Evolutionary conservation across 2,888 invertebrate species (phyloP).

Genomic region (Ypsolopha scabrella): DNA sequence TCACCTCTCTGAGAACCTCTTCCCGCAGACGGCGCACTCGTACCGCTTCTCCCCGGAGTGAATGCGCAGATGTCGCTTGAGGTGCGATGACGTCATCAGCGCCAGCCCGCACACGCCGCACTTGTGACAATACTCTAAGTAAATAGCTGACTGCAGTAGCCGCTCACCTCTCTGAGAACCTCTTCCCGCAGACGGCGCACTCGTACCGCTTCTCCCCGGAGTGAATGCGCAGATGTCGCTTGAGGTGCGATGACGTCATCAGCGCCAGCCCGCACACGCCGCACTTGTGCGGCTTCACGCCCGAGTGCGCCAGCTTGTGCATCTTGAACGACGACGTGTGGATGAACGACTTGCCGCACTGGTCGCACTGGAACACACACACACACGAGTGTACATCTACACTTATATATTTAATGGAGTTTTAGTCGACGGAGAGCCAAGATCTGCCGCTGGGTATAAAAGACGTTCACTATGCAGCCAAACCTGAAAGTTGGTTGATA

Average conservation of each 20-base stretch:
- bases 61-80: slow-evolving; percentile 75
- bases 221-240: slow-evolving; percentile 76
- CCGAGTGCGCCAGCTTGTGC: slow-evolving; percentile 75
- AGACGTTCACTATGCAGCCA: too few species aligned
- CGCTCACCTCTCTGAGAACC: slow-evolving; percentile 68
- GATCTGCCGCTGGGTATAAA: too few species aligned
- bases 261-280: slow-evolving; percentile 71
- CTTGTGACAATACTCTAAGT: too few species aligned
- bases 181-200: slow-evolving; percentile 68
- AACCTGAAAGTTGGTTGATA: too few species aligned
- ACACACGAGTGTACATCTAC: neutral
- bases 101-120: slow-evolving; percentile 72
- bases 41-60: slow-evolving; percentile 75
- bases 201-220: slow-evolving; percentile 73
- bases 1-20: slow-evolving; percentile 71
- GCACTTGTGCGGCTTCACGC: slow-evolving; percentile 72
- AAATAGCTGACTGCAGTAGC: too few species aligned
- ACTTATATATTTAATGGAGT: too few species aligned
- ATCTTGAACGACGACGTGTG: slow-evolving; percentile 79
- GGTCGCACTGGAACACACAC: slow-evolving; percentile 59
- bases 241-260: slow-evolving; percentile 75
- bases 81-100: slow-evolving; percentile 74
- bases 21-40: slow-evolving; percentile 69
- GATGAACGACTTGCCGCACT: slow-evolving; percentile 74
- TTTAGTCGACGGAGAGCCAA: too few species aligned